Percentiles rank a stretch among this genome's conserved stretches.
These are phyloP conservation scores for Poeciliopsis turrubarensis DNA, from an alignment of 2,113 vertebrate genomes.

Conservation along the genomic window DNA sequence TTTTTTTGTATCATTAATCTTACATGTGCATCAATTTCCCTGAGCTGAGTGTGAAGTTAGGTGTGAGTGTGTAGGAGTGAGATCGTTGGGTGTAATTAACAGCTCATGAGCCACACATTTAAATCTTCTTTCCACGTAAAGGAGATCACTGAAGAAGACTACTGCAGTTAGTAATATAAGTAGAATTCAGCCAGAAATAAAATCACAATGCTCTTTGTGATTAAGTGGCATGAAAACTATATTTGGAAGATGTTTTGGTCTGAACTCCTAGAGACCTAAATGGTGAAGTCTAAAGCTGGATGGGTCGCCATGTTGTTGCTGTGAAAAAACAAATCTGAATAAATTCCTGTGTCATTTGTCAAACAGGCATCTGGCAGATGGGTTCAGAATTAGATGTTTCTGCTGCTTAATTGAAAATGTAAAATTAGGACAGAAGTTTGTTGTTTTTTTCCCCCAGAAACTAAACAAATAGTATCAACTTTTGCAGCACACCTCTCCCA, in stretches of 20 bases:
- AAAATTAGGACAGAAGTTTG: neutral
- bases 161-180: slow-evolving; percentile 60
- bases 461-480: slow-evolving; percentile 10
- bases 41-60: slow-evolving; percentile 58
- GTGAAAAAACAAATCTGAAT: neutral
- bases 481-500: slow-evolving; percentile 21
- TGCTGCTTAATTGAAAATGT: slow-evolving; percentile 5
- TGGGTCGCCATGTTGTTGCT: neutral
- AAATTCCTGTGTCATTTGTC: slow-evolving; percentile 20
- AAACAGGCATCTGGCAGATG: slow-evolving; percentile 57
- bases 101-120: slow-evolving; percentile 56
- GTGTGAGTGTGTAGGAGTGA: slow-evolving; percentile 36
- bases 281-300: slow-evolving; percentile 24
- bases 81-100: slow-evolving; percentile 69
- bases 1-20: slow-evolving; percentile 54
- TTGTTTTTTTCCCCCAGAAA: neutral
- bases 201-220: slow-evolving; percentile 39
- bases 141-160: slow-evolving; percentile 57
- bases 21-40: slow-evolving; percentile 52
- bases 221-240: slow-evolving; percentile 56
- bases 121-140: slow-evolving; percentile 61
- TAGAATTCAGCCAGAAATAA: slow-evolving; percentile 47
- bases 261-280: slow-evolving; percentile 15
- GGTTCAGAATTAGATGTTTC: slow-evolving; percentile 10
- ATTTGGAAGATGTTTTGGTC: slow-evolving; percentile 18